Base-by-base conservation (phyloP, 2,888 invertebrate species). In the Thereva nobilitata region DNA sequence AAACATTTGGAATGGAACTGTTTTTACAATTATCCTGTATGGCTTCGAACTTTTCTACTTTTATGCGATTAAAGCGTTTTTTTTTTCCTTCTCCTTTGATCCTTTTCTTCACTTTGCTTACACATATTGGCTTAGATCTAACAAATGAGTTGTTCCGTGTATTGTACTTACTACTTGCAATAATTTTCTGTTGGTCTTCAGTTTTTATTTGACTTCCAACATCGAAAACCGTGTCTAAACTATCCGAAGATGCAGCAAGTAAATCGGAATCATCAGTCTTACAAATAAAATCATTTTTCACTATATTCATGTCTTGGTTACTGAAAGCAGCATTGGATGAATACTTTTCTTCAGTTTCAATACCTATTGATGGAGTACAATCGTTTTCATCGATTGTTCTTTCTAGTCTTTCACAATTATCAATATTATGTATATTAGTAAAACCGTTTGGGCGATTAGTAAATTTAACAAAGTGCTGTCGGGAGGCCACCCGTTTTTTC, bases 191-290 rank as follows among this genome's bases (percentile, higher is more conserved):
- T n/a, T 64, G 64, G 45, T 64, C 67, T 68, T 63, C 70, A 23
- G 67, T 45, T 56, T 67, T 54, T 64, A 53, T 70, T 71, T 70
- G 53, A 63, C 78, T 80, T 70, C 79, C 80, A 37, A 79, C 65
- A 67, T 80, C 80, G 68, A 80, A 67, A 70, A 80, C 80, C 0
- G 80, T 81, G 34, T 80, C 81, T 63, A 80, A 71, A 3, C 80
- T 81, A 71, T 80, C 80, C 0, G 80, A 80, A 4, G 80, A 80
- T 3, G 80, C 80, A 0, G 80, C 80, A 64, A 80, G 80, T 7
- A 80, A 79, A 61, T 80, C 80, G 0, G 80, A 80, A 69, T 78
- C 79, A 40, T 80, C 80, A 1, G 79, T 72, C 47, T 80, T 80
- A 57, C 80, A 80, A 65, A 78, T 80, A 0, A 80, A 78, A 45